Evolutionary conservation across 2,113 vertebrate species (phyloP), one percentile per base, ranked within the genome.

Genomic region (Rhinoderma darwinii): DNA sequence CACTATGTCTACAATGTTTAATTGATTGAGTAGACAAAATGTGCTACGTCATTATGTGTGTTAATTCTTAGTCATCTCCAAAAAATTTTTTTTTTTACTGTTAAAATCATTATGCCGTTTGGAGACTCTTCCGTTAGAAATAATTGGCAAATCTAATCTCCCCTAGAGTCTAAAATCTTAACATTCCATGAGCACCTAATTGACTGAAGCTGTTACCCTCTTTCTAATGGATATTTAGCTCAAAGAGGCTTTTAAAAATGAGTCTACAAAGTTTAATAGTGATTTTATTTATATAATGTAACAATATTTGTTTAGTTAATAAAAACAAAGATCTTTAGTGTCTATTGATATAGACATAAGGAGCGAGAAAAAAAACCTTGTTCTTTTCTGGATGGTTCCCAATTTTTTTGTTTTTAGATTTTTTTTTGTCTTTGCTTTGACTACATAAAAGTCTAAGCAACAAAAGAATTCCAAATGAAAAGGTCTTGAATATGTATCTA

Each of bases 151-250:
- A 87, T 61, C 37, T 41, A 80, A 87, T 82, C 79, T 81, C 78
- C 86, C 68, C 66, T 82, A 74, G 78, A 72, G 86, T 87, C 51
- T 59, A n/a, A 35, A 82, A 82, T 87, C 35, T 82, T 72, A 74
- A n/a, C 70, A 74, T 82, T 74, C 50, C 61, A n/a, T 75, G 79
- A 74, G 86, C 86, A 86, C 85, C 85, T 86, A 80, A 80, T 80
- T 86, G 85, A 74, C 77, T 82, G 66, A 82, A 76, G 51, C 86
- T 22, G 51, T 82, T 87, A 63, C 79, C 50, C 77, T 32, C 63
- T 82, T 80, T 86, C 37, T 81, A 47, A 18, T 87, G 50, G 50
- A 66, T 51, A 66, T 78, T 41, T 77, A 43, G 35, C 37, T 84
- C 47, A 74, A 75, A 76, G 37, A 84, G 72, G 39, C 72, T 75